These are phyloP conservation scores for Progne subis DNA, from an alignment of 2,113 vertebrate species.

Conservation along the genomic window DNA sequence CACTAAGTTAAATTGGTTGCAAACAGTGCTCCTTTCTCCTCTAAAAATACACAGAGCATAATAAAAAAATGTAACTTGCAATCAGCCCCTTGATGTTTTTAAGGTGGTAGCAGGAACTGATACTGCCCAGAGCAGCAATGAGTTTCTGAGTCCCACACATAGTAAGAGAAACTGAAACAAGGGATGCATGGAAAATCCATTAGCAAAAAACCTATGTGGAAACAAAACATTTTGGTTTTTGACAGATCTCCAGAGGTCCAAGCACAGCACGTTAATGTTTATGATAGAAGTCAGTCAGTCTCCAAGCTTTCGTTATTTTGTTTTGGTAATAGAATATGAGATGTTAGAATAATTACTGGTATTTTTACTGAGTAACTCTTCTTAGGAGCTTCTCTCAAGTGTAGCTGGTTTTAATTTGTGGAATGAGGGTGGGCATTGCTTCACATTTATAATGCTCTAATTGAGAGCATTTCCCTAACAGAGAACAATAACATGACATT, in stretches of 20 bases:
- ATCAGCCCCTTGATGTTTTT: constrained; percentile 8
- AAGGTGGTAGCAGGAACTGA: constrained; percentile 45
- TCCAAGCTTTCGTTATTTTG: constrained; percentile 44
- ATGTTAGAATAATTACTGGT: constrained; percentile 43
- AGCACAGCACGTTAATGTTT: constrained; percentile 44
- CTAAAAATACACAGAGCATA: neutral
- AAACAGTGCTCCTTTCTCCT: constrained; percentile 8
- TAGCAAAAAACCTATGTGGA: constrained; percentile 6
- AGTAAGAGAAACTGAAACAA: constrained; percentile 17
- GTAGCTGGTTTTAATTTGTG: constrained; percentile 53
- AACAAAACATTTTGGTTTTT: constrained; percentile 50
- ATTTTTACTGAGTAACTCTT: constrained; percentile 40
- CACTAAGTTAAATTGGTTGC: neutral
- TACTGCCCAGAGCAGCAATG: constrained; percentile 52
- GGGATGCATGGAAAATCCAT: constrained; percentile 60
- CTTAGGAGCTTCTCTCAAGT: constrained; percentile 11
- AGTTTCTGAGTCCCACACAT: neutral
- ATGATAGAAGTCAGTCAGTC: constrained; percentile 42
- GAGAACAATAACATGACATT: neutral
- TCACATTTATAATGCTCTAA: constrained; percentile 13
- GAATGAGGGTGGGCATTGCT: constrained; percentile 16
- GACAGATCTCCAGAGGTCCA: constrained; percentile 30
- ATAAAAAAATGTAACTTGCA: neutral
- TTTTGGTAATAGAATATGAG: constrained; percentile 57
- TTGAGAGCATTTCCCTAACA: neutral